Base-by-base conservation (phyloP, 2,888 invertebrate genomes). In the Nomada goodeniana region DNA sequence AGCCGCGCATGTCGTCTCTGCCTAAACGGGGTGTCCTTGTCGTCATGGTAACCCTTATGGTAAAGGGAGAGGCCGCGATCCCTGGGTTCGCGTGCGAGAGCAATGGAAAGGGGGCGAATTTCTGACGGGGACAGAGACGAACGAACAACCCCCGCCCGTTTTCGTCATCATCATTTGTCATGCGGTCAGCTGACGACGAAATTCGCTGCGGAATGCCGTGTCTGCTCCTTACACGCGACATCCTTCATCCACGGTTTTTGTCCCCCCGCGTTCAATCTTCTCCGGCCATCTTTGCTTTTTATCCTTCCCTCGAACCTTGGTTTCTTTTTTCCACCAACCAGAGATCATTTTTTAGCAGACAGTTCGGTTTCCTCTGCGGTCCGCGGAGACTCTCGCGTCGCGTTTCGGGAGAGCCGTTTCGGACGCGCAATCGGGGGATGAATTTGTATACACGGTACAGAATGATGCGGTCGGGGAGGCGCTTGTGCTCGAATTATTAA, bases 21-120 rank as follows among this genome's bases (percentile, higher is more conserved):
- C 83, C 88, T 87, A 88, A 88, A 88, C 86, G 83, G 91, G 89
- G 89, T 88, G 86, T 89, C 88, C 89, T 89, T 86, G 91, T 91
- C 85, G 89, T 88, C 89, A 92, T 90, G 90, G 91, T 87, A 91
- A 92, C 91, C 86, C 86, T 86, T 78, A 64, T 60, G 67, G 63
- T 18, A 57, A 59, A 68, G 75, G 29, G 61, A 77, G 59, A 65
- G 76, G 64, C 63, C 11, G 63, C 60, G 76, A 73, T 71, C 29
- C n/a, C 52, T 29, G n/a, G 61, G 61, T 11, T 59, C 18, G 36
- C 20, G n/a, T 15, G 11, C n/a, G 57, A 50, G n/a, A 18, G 57
- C 29, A 61, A 53, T 44, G 47, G 68, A 64, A 36, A 3, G 9
- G 9, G 10, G 0, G 2, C 26, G 2, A 18, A 23, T 4, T 0